Percentiles rank a stretch among this genome's conserved stretches.
phyloP scores from a whole-genome alignment of 1,140 invertebrate genomes.

The Trissolcus basalis region DNA sequence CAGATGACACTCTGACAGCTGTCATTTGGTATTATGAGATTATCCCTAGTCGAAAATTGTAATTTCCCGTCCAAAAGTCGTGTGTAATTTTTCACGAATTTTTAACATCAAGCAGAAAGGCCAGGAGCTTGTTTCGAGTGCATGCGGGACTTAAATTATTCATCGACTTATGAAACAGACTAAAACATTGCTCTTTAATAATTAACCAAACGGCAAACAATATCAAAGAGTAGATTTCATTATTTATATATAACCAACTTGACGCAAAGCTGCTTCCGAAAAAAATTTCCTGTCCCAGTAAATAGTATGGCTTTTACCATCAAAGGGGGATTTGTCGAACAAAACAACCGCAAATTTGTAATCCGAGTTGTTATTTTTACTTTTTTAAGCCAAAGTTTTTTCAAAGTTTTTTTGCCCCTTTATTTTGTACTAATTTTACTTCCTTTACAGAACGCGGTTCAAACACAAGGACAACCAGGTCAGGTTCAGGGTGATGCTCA shows the following conservation, averaged over 20 bases:
- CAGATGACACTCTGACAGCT: too few relatives aligned
- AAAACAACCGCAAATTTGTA: neutral
- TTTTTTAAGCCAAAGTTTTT: too few relatives aligned
- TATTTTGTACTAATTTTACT: neutral
- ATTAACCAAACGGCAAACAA: conserved; percentile 24
- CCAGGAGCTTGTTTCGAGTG: too few relatives aligned
- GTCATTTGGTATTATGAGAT: too few relatives aligned
- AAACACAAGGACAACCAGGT: conserved; percentile 84
- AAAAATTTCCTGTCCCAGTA: conserved; percentile 18
- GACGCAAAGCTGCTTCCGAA: conserved; percentile 23
- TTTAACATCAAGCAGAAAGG: too few relatives aligned
- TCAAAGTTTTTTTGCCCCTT: too few relatives aligned
- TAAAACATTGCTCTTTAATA: conserved; percentile 30
- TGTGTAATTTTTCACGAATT: too few relatives aligned
- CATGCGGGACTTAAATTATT: neutral
- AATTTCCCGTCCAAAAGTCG: too few relatives aligned
- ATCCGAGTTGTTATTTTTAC: neutral
- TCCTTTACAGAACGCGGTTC: conserved; percentile 81
- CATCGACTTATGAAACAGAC: conserved; percentile 16
- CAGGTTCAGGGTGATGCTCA: conserved; percentile 83
- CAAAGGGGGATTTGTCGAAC: conserved; percentile 4
- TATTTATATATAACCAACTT: conserved; percentile 18
- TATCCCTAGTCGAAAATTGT: too few relatives aligned
- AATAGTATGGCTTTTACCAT: conserved; percentile 5
- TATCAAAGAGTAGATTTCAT: conserved; percentile 20